These are phyloP conservation scores for Epinotia nisella DNA, from an alignment of 2,888 invertebrate genomes.

Conservation along the genomic window DNA sequence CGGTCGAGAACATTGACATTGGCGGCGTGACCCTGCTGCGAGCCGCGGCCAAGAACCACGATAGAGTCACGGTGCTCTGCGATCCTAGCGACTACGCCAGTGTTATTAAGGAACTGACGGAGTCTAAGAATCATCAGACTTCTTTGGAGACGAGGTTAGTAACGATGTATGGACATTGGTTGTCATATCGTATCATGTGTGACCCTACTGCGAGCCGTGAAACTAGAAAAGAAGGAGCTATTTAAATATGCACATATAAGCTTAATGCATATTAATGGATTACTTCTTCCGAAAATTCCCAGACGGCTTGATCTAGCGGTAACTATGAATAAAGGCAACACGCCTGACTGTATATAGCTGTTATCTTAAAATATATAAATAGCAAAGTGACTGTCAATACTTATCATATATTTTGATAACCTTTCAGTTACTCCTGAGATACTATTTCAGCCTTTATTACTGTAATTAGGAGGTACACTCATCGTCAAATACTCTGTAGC, in stretches of 20 bases:
- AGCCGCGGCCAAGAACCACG: constrained; percentile 99
- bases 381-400: not conserved
- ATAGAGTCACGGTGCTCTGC: constrained; percentile 96
- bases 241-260: no score
- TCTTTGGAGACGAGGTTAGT: constrained; percentile 87
- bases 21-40: constrained; percentile 97
- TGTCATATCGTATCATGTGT: no score
- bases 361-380: constrained; percentile 2
- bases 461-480: no score
- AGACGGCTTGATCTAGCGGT: no score
- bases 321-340: not conserved
- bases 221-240: no score
- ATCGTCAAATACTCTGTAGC: no score
- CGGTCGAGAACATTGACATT: constrained; percentile 98
- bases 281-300: no score
- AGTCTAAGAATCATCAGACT: constrained; percentile 87
- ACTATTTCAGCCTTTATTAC: not conserved
- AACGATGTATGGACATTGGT: no score
- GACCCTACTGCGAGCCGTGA: not conserved
- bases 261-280: no score
- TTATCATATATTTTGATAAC: constrained; percentile 12
- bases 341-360: no score
- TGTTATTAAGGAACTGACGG: constrained; percentile 89
- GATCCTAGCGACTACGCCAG: constrained; percentile 94
- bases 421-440: not conserved